phyloP scores from a whole-genome alignment of 2,888 invertebrate genomes.

The Omphaloscelis lunosa region DNA sequence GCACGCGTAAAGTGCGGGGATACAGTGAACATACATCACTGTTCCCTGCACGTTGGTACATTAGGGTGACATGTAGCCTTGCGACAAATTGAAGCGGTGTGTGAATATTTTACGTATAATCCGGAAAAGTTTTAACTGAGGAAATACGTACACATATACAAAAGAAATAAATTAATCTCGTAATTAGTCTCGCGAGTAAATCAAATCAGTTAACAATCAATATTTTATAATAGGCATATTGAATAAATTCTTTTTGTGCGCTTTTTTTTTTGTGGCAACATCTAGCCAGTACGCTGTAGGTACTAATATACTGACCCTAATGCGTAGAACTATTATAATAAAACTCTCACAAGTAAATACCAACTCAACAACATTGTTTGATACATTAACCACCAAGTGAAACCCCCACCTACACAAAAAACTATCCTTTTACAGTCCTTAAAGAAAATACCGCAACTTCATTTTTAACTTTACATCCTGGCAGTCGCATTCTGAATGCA shows the following conservation, averaged over 20 bases:
- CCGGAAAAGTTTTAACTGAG: neutral
- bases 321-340: neutral
- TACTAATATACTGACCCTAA: neutral
- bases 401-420: neutral
- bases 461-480: conserved; percentile 57
- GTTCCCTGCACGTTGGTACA: conserved; percentile 29
- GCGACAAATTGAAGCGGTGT: conserved; percentile 31
- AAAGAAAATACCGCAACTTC: conserved; percentile 38
- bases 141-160: neutral
- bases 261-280: neutral
- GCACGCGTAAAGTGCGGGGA: conserved; percentile 33
- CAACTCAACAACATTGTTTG: neutral
- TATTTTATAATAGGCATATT: no score
- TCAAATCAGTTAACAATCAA: no score
- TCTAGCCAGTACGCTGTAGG: neutral
- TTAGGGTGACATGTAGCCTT: conserved; percentile 41
- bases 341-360: neutral
- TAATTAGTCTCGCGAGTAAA: no score
- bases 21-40: conserved; percentile 46
- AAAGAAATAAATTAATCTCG: neutral
- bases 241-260: no score
- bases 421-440: conserved; percentile 12
- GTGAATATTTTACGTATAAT: conserved; percentile 16
- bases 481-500: conserved; percentile 51
- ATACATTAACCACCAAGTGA: neutral